These are phyloP conservation scores for Nasonovia ribisnigri DNA, from an alignment of 2,888 invertebrate genomes.

Conservation along the genomic window DNA sequence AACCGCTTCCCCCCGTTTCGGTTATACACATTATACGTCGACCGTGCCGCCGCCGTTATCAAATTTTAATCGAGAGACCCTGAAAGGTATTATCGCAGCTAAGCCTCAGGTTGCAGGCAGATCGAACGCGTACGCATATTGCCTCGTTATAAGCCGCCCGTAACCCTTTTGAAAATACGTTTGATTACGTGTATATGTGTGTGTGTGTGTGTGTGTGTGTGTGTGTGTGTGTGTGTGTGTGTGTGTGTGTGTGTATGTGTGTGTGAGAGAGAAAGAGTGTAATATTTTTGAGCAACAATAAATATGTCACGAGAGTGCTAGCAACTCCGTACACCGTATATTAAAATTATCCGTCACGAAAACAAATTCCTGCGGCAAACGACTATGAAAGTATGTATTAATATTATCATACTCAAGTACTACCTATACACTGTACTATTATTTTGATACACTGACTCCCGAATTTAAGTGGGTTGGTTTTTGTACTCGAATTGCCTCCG, in stretches of 20 bases:
- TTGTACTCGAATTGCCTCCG: background rate
- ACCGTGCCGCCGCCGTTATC: background rate
- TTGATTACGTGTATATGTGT: background rate
- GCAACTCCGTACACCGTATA: background rate
- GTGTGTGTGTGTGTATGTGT: background rate
- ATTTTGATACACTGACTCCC: background rate
- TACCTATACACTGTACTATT: background rate
- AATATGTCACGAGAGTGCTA: background rate
- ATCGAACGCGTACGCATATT: conserved; percentile 2
- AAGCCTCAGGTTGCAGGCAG: background rate
- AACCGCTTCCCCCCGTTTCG: background rate
- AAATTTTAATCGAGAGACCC: conserved; percentile 1
- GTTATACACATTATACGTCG: background rate
- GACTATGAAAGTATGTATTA: background rate
- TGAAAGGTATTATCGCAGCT: background rate
- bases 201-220: background rate
- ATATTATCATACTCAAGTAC: background rate
- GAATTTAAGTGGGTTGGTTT: background rate
- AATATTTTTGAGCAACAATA: background rate
- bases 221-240: background rate
- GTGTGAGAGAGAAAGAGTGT: no score
- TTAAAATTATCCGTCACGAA: background rate
- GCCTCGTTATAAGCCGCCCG: background rate
- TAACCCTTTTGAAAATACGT: background rate
- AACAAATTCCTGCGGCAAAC: background rate